Base-by-base conservation (phyloP, 1,140 invertebrate species). In the Pseudomyrmex gracilis region DNA sequence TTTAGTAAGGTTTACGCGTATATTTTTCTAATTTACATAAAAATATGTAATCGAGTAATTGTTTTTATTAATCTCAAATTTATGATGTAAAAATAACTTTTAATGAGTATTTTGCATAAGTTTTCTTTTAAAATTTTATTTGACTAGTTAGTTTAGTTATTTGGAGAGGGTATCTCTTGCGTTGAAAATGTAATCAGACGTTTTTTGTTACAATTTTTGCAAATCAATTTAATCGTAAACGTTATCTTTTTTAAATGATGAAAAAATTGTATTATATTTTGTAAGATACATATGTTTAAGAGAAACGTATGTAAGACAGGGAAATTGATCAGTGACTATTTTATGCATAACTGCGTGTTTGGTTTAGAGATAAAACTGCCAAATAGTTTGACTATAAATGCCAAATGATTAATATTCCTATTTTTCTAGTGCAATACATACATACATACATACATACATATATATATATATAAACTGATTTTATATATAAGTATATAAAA, bases 381-480 rank as follows among this genome's bases (percentile, higher is more conserved):
- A 91, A 91, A 90, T 86, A 84, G 20, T 61, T 80, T 82, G 71
- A 85, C 66, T 49, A 87, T 60, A 53, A 88, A 90, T 90, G 80
- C 90, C 90, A 90, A 91, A 91, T 89, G 83, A 87, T 71, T 87
- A 87, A 85, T 90, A 90, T 90, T 90, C 88, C 84, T 90, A 89
- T 83, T 71, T 85, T 85, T 64, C 47, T 73, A 90, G 68, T 78
- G 58, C 71, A 84, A 67, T 77, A 58, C 82, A 84, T 22, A 76
- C 49, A 53, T 71, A 24, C 2, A 24, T 24, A 24, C 2, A 24
- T 3, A 24, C 4, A 24, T 2, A 24, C 4, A 34, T 34, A 34
- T 70, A 7, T 34, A 34, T 34, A 34, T 7, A 34, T 34, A 34
- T 70, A 83, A 87, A 90, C 73, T 80, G 80, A 89, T 89, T 89